Conservation (phyloP, 2,113 vertebrate species). For the Lasiurus cinereus region DNA sequence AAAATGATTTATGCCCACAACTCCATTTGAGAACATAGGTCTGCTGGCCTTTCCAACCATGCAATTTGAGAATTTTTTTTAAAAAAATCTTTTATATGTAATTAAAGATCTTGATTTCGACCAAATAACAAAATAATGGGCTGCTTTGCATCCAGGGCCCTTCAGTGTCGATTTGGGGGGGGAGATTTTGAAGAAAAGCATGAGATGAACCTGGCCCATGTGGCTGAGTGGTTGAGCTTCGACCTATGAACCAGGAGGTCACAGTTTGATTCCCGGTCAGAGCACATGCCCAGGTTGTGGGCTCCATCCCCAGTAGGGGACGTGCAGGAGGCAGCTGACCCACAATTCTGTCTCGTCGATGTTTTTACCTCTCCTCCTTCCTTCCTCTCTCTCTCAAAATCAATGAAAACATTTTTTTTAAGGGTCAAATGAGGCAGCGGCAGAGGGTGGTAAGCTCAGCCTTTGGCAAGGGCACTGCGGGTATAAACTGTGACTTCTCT, state of each 20-base stretch:
- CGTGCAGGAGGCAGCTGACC: too few relatives aligned
- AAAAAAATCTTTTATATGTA: constrained; percentile 51
- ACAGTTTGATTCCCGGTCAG: too few relatives aligned
- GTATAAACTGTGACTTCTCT: not conserved
- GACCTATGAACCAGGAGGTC: too few relatives aligned
- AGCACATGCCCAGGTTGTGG: too few relatives aligned
- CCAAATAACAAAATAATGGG: not conserved
- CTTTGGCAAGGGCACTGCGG: not conserved
- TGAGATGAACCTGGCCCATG: too few relatives aligned
- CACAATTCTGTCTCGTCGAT: too few relatives aligned
- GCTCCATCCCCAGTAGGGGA: too few relatives aligned
- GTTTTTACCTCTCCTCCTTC: too few relatives aligned
- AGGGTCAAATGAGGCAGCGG: not conserved
- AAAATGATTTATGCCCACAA: constrained; percentile 57
- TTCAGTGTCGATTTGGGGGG: not conserved
- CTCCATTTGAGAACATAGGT: not conserved
- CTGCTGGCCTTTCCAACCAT: constrained; percentile 24
- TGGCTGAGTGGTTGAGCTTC: too few relatives aligned
- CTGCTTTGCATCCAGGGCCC: not conserved
- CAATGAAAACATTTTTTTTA: too few relatives aligned
- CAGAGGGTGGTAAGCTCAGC: not conserved
- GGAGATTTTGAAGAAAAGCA: not conserved
- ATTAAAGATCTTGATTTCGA: constrained; percentile 51
- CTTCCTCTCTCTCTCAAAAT: too few relatives aligned
- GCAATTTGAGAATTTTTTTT: constrained; percentile 62